Base-by-base conservation (phyloP, 2,113 vertebrate genomes). In the Phrynosoma blainvillii region DNA sequence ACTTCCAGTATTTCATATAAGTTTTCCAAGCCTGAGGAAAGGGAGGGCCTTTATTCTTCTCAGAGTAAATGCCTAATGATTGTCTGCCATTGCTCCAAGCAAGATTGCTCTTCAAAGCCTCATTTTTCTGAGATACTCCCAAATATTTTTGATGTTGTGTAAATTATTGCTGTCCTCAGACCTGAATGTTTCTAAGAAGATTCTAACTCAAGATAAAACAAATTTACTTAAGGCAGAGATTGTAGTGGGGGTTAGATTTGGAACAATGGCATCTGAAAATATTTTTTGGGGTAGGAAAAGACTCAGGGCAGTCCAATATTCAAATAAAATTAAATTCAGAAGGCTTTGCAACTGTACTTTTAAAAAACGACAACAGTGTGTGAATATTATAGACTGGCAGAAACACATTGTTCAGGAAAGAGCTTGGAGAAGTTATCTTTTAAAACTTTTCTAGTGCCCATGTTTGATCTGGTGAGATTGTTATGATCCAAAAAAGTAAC, bases 41-140 rank as follows among this genome's bases (percentile, higher is more conserved):
- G 30, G 73, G 71, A 76, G 36, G 65, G 8, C 56, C 20, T 32
- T 87, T 32, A 62, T 76, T 82, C 2, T n/a, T 75, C 70, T 65
- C 32, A 16, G 32, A 59, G 73, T 40, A 4, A 18, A 32, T 42
- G 25, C 12, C 13, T 62, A 42, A 20, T 76, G 56, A 62, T 23
- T 18, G 6, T 23, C 56, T 66, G 56, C 86, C 4, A 40, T 59
- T 52, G 36, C 56, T 66, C 9, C 66, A 81, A 81, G 79, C 30
- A 74, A 65, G 32, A 76, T 65, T 25, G 54, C 27, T 82, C 79
- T 87, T 87, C 36, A 82, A 42, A 87, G 86, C 18, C 2, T 76
- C n/a, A 4, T 73, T 54, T 87, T 47, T 76, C 74, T 65, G 73
- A 76, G 54, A 11, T 62, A 18, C 52, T 75, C 56, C 16, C 27